Conservation (phyloP, 2,113 vertebrate genomes). For the Reinhardtius hippoglossoides region DNA sequence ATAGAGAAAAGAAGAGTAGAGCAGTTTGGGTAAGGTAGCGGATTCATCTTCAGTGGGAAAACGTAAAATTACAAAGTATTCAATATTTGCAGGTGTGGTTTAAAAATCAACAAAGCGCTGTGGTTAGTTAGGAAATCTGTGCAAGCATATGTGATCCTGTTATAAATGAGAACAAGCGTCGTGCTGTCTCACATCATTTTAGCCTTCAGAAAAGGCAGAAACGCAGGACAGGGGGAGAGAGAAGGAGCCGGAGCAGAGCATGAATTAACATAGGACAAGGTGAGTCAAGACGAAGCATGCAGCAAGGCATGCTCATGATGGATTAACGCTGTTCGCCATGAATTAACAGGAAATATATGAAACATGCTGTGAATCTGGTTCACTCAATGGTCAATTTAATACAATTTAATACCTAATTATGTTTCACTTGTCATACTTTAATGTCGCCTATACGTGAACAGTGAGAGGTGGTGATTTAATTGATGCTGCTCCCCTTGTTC, state of each 20-base stretch:
- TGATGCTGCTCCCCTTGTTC: slow-evolving; percentile 48
- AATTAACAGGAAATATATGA: slow-evolving; percentile 70
- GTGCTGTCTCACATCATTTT: neutral
- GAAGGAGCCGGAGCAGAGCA: neutral
- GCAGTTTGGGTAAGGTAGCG: slow-evolving; percentile 5
- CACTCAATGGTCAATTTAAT: slow-evolving; percentile 77
- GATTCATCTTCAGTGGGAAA: neutral
- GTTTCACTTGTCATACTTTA: slow-evolving; percentile 72
- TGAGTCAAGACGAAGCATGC: slow-evolving; percentile 23
- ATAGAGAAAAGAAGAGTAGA: neutral
- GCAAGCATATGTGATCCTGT: slow-evolving; percentile 26
- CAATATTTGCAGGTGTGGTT: slow-evolving; percentile 22
- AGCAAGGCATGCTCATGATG: slow-evolving; percentile 48
- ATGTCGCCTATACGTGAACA: slow-evolving; percentile 58
- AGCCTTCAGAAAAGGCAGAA: neutral
- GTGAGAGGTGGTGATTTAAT: slow-evolving; percentile 70
- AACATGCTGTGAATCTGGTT: slow-evolving; percentile 73
- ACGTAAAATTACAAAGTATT: too few relatives aligned
- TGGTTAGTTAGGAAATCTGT: slow-evolving; percentile 14
- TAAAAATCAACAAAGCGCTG: slow-evolving; percentile 47
- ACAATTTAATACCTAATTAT: slow-evolving; percentile 79
- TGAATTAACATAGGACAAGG: slow-evolving; percentile 44
- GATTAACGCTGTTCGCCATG: slow-evolving; percentile 73
- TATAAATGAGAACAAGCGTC: slow-evolving; percentile 28
- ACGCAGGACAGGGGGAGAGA: neutral